Conservation (phyloP, 2,888 invertebrate genomes). For the Panzeria rudis region DNA sequence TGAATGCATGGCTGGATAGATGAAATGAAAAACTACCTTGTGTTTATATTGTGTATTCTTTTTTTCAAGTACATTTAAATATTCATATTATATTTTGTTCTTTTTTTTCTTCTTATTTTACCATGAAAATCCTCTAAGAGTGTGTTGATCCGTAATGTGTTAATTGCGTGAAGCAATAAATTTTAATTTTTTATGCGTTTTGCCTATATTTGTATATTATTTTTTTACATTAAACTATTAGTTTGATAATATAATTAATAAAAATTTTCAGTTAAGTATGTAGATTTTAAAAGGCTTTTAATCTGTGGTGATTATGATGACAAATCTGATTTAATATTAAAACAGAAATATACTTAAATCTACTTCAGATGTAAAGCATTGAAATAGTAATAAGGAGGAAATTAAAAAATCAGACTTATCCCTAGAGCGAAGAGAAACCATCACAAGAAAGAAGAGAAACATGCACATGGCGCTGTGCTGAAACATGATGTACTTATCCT, state of each 20-base stretch:
- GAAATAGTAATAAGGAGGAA: too few relatives aligned
- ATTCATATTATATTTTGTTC: conserved; percentile 44
- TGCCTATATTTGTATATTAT: not conserved
- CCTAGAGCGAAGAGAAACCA: too few relatives aligned
- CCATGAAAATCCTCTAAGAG: conserved; percentile 30
- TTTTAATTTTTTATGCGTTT: conserved; percentile 57
- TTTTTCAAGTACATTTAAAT: conserved; percentile 65
- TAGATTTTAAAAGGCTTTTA: not conserved
- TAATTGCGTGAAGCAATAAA: conserved; percentile 81
- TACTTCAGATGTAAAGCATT: too few relatives aligned
- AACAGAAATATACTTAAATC: too few relatives aligned
- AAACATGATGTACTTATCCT: too few relatives aligned
- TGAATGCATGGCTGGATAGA: conserved; percentile 11
- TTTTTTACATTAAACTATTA: conserved; percentile 24
- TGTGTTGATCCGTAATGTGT: conserved; percentile 78
- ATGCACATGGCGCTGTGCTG: too few relatives aligned
- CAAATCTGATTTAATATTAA: conserved; percentile 10
- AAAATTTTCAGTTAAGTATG: conserved; percentile 7
- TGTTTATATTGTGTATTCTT: conserved; percentile 37
- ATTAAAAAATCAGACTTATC: too few relatives aligned
- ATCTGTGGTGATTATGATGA: not conserved
- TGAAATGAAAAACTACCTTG: conserved; percentile 18
- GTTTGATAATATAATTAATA: conserved; percentile 58
- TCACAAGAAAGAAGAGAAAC: too few relatives aligned
- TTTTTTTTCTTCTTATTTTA: conserved; percentile 25